A percentile compares a stretch with the other conserved stretches of the same genome.
These are phyloP conservation scores for Parnassius orleans DNA, from an alignment of 2,888 invertebrate species.

Conservation along the genomic window DNA sequence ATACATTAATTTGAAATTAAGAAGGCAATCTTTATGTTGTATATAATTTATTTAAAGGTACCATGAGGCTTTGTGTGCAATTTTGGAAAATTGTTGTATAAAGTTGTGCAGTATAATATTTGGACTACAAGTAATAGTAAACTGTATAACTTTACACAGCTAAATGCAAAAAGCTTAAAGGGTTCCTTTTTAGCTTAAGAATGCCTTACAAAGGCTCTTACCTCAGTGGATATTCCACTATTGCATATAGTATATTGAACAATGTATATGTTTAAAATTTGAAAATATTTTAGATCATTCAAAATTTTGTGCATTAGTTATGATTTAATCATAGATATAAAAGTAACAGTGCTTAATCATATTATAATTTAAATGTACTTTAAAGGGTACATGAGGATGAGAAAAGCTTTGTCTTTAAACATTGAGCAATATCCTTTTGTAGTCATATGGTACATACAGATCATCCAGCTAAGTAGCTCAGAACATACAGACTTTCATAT, in stretches of 20 bases:
- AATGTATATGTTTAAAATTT: conserved; percentile 16
- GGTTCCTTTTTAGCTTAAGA: conserved; percentile 21
- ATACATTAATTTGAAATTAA: conserved; percentile 1
- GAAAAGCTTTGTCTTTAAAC: neutral
- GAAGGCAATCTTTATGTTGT: conserved; percentile 8
- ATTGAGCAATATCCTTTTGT: neutral
- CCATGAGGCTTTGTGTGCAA: conserved; percentile 24
- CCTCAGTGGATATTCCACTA: conserved; percentile 27
- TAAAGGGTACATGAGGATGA: neutral
- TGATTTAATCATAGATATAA: conserved; percentile 8
- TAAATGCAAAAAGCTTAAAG: conserved; percentile 26
- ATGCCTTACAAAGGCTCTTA: conserved; percentile 24
- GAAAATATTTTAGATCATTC: conserved; percentile 1
- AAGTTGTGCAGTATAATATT: conserved; percentile 6
- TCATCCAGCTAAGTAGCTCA: too few relatives aligned
- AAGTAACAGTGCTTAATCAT: conserved; percentile 9
- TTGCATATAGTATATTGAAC: conserved; percentile 22
- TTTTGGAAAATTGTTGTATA: conserved; percentile 21
- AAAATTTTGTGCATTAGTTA: conserved; percentile 14
- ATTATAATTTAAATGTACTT: neutral
- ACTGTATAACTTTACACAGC: conserved; percentile 20
- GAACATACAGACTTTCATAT: too few relatives aligned
- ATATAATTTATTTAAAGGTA: conserved; percentile 20
- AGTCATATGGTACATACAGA: neutral
- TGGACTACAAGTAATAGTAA: conserved; percentile 1